Evolutionary conservation across 2,888 invertebrate species (phyloP), one percentile per base, ranked within the genome.

Genomic region (Dryadula phaetusa): DNA sequence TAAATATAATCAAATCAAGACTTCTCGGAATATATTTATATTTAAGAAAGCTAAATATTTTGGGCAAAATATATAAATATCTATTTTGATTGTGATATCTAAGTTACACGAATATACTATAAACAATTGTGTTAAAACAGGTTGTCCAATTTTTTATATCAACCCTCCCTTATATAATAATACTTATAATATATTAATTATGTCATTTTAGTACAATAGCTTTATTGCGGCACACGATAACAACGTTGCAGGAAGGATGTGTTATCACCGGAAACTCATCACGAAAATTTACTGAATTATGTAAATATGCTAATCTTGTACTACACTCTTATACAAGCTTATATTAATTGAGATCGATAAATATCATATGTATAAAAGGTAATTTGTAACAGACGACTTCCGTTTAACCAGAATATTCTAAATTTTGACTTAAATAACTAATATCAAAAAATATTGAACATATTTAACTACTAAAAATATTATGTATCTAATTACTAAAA

Each of bases 221-320:
- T 64, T 58, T 40, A 37, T 54, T 46, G 54, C 47, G 12, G 54
- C 37, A 54, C 16, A 52, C 12, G 70, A 72, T 67, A 69, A 67
- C 20, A 60, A 22, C 40, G 49, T 44, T 22, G n/a, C 60, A 66
- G 90, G 90, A 89, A 89, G 90, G 90, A 88, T 90, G 80, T 40
- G 40, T 78, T 88, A 88, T 87, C 88, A 84, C 75, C 84, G 88
- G 90, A 87, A 87, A 83, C 75, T 76, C 75, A 76, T 78, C 79
- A 80, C 76, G 74, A 69, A 71, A 64, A 40, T 40, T 69, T 72
- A 62, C 64, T 70, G 75, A 74, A 67, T 74, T 77, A 75, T 69
- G 64, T 72, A 66, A 72, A 71, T 72, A 71, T 75, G 69, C 60
- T 74, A 72, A 73, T 72, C 72, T 69, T 67, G 44, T 46, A 42